Evolutionary conservation across 1,140 invertebrate species (phyloP), one percentile per base, ranked within the genome.

Genomic region (Eumaeus atala): DNA sequence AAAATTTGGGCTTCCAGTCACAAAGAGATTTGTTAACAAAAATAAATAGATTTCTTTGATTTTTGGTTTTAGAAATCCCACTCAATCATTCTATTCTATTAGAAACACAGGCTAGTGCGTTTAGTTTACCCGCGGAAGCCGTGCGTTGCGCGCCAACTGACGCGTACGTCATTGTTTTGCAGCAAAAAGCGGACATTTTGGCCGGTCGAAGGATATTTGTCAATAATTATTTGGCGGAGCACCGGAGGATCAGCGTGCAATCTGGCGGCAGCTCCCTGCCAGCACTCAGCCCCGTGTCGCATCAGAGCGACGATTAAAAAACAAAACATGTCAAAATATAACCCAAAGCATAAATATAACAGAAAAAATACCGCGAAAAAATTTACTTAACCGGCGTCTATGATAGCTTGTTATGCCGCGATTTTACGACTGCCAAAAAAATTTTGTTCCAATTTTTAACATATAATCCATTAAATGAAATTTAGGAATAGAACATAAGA

Each of bases 211-310:
- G 87, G 79, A 86, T 88, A 81, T 87, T 87, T 84, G 85, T 88
- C 80, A 88, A 88, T 87, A 88, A 88, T 88, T 88, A 87, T 88
- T 88, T 88, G 87, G 87, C 87, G 69, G 87, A 88, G 73, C 87
- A 88, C 73, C 80, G 87, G 71, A 86, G 87, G 73, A 88, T 88
- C 87, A 88, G 87, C 83, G 85, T 88, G 67, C 87, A 88, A 76
- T 87, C 85, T 57, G 84, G 80, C 60, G 81, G 82, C 59, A 83
- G 84, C 73, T 87, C 84, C 59, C 70, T 87, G 63, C 82, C 84
- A 54, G 84, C 84, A 12, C 84, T 87, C 80, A 87, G 84, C 71
- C 84, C 84, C 51, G 74, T 79, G 61, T 87, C 84, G 71, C 82
- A 84, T 76, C 84, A 87, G 66, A 87, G 84, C 82, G 82, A 84